Evolutionary conservation across 2,113 vertebrate species (phyloP).

Genomic region (Butorides virescens): DNA sequence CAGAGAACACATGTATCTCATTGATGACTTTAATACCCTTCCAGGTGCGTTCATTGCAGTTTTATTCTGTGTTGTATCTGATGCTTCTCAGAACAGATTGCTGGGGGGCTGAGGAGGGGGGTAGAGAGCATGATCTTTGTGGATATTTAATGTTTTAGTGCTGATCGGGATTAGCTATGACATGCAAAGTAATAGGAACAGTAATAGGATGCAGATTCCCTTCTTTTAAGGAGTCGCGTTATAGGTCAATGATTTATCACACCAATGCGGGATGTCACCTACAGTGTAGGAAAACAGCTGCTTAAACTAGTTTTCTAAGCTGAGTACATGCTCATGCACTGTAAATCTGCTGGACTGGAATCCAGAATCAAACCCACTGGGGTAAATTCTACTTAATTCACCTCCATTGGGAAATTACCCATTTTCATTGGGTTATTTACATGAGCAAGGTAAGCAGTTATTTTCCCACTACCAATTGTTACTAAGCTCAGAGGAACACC

Average conservation of each 20-base stretch:
- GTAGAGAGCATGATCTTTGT: not conserved
- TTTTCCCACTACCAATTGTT: not conserved
- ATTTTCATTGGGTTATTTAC: not conserved
- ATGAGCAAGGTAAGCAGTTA: not conserved
- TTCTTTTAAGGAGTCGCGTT: not conserved
- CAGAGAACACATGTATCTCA: constrained; percentile 88
- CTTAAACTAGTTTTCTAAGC: not conserved
- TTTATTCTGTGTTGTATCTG: not conserved
- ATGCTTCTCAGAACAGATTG: not conserved
- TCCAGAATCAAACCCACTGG: not conserved
- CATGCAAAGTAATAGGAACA: not conserved
- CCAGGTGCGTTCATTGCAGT: constrained; percentile 73
- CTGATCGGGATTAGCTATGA: not conserved
- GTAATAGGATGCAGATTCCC: not conserved
- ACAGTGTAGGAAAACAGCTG: not conserved
- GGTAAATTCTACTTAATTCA: not conserved
- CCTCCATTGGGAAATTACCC: not conserved
- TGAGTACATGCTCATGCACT: not conserved
- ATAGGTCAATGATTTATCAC: not conserved
- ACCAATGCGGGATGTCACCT: not conserved
- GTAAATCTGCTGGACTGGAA: not conserved
- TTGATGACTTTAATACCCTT: constrained; percentile 89
- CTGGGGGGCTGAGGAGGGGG: rapidly evolving
- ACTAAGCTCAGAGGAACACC: not conserved
- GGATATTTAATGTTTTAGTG: not conserved